Conservation (phyloP, 2,113 vertebrate genomes). For the Vireo altiloquus region DNA sequence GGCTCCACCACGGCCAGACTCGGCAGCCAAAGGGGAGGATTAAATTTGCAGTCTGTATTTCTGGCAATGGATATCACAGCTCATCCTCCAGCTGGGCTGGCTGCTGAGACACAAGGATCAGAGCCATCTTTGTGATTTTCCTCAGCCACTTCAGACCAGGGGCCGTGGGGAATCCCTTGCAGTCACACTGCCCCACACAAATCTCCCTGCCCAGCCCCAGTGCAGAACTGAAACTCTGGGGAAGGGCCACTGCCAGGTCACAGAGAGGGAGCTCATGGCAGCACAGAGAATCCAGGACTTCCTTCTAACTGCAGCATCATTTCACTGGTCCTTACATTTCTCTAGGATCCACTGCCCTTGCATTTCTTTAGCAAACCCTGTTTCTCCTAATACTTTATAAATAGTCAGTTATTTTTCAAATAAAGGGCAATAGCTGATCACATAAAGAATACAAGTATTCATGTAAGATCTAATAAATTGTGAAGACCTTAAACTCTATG, state of each 20-base stretch:
- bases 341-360: neutral
- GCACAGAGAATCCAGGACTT: neutral
- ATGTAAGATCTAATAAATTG: neutral
- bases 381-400: neutral
- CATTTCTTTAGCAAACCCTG: neutral
- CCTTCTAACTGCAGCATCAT: neutral
- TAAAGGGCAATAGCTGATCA: neutral
- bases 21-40: accelerated
- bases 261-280: accelerated
- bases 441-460: neutral
- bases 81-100: neutral
- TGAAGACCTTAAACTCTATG: neutral
- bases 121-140: neutral
- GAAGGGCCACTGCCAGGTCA: neutral
- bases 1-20: accelerated
- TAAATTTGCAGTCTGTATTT: accelerated
- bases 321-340: neutral
- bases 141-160: accelerated
- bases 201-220: neutral
- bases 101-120: accelerated
- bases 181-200: neutral
- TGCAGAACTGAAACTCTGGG: accelerated
- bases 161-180: accelerated
- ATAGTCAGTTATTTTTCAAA: neutral
- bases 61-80: neutral